phyloP scores from a whole-genome alignment of 2,113 vertebrate genomes.

The Prionailurus bengalensis region DNA sequence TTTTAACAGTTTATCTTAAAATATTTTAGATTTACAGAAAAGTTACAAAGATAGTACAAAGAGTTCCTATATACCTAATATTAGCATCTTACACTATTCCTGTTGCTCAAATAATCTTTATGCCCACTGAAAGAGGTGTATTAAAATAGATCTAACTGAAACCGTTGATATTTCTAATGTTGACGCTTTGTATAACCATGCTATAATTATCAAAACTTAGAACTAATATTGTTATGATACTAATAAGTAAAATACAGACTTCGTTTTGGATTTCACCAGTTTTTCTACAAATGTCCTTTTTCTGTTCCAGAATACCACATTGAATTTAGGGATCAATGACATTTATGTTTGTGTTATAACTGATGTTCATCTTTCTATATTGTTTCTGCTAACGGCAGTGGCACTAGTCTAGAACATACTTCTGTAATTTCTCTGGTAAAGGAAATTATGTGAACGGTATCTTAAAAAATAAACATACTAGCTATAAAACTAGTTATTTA shows the following conservation, averaged over 20 bases:
- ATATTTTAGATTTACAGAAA: conserved; percentile 43
- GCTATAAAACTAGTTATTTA: not conserved
- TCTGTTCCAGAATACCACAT: not conserved
- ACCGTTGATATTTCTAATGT: not conserved
- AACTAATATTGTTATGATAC: conserved; percentile 13
- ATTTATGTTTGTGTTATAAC: not conserved
- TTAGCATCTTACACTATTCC: not conserved
- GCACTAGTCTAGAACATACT: conserved; percentile 1
- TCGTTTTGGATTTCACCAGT: not conserved
- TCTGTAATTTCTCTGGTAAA: conserved; percentile 49
- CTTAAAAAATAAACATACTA: conserved; percentile 49
- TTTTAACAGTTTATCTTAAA: conserved; percentile 11
- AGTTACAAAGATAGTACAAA: not conserved
- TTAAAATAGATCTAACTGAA: not conserved
- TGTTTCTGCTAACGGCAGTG: conserved; percentile 24
- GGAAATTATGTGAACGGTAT: not conserved
- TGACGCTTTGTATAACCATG: not conserved
- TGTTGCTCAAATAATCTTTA: not conserved
- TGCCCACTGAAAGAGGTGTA: not conserved
- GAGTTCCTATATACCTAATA: not conserved
- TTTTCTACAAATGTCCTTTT: not conserved
- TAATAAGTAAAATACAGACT: not conserved
- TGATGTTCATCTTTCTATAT: conserved; percentile 8
- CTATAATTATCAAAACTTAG: conserved; percentile 53
- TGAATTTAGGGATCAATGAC: not conserved